phyloP scores from a whole-genome alignment of 2,888 invertebrate species.

The Minunthozetes semirufus region DNA sequence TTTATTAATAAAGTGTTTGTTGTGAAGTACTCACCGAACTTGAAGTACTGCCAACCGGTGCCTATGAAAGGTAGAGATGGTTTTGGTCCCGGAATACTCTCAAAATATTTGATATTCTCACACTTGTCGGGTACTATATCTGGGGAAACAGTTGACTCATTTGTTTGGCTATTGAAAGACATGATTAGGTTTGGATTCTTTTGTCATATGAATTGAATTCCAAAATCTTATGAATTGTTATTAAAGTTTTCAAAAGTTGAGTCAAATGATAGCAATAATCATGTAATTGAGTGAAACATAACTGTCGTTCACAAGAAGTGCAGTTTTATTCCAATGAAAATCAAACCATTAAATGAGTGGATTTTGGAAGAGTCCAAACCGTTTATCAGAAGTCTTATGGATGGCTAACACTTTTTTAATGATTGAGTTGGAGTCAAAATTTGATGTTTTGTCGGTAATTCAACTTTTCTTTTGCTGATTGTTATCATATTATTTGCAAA shows the following conservation, averaged over 20 bases:
- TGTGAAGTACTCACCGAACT: slow-evolving; percentile 36
- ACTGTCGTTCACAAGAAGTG: too few species aligned
- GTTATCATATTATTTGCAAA: slow-evolving; percentile 2
- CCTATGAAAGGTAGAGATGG: slow-evolving; percentile 45
- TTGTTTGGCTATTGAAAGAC: neutral
- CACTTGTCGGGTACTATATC: too few species aligned
- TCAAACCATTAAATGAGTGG: too few species aligned
- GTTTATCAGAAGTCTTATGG: neutral
- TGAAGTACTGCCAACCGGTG: slow-evolving; percentile 44
- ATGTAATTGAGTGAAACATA: too few species aligned
- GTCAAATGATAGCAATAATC: too few species aligned
- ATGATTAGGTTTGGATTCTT: too few species aligned
- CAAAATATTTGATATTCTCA: slow-evolving; percentile 31
- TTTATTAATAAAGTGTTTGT: neutral
- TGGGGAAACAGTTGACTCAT: neutral
- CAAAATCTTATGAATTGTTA: too few species aligned
- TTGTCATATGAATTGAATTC: too few species aligned
- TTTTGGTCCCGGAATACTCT: slow-evolving; percentile 44
- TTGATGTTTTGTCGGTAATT: slow-evolving; percentile 2
- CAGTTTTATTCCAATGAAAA: too few species aligned
- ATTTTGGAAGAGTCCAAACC: neutral
- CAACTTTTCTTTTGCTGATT: slow-evolving; percentile 11
- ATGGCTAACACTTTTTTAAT: neutral
- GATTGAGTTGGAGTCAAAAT: neutral
- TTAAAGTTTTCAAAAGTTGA: too few species aligned